A percentile compares a stretch with the other conserved stretches of the same genome.
These are phyloP conservation scores for Reticulitermes speratus DNA, from an alignment of 1,140 invertebrate species.

Conservation along the genomic window DNA sequence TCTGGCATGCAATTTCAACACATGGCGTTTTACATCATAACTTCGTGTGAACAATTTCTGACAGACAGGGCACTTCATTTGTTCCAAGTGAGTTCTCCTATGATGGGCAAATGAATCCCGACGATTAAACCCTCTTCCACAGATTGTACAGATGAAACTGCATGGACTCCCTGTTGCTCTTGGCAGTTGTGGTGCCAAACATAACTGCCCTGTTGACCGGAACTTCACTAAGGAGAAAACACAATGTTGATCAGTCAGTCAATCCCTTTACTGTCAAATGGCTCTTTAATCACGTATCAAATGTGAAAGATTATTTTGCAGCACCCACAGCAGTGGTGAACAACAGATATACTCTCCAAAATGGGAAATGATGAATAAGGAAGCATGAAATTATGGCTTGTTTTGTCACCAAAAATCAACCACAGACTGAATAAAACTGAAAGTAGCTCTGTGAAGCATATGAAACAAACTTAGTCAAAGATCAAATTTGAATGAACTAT, in stretches of 20 bases:
- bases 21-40: constrained; percentile 34
- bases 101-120: constrained; percentile 54
- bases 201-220: background rate
- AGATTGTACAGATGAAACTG: constrained; percentile 47
- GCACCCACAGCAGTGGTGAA: no score
- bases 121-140: constrained; percentile 51
- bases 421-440: no score
- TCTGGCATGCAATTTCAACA: background rate
- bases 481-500: no score
- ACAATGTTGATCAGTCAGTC: background rate
- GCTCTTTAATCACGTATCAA: no score
- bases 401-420: no score
- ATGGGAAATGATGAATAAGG: no score
- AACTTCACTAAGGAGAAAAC: constrained; percentile 4
- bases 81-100: constrained; percentile 55
- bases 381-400: no score
- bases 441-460: no score
- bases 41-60: constrained; percentile 52
- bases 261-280: background rate
- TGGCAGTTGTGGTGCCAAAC: background rate
- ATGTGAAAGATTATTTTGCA: no score
- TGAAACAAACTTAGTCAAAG: no score
- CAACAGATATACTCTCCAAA: no score
- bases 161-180: background rate
- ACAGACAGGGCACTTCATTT: constrained; percentile 53